phyloP scores from a whole-genome alignment of 2,797 vertebrate genomes.

The Yasuhikotakia modesta region DNA sequence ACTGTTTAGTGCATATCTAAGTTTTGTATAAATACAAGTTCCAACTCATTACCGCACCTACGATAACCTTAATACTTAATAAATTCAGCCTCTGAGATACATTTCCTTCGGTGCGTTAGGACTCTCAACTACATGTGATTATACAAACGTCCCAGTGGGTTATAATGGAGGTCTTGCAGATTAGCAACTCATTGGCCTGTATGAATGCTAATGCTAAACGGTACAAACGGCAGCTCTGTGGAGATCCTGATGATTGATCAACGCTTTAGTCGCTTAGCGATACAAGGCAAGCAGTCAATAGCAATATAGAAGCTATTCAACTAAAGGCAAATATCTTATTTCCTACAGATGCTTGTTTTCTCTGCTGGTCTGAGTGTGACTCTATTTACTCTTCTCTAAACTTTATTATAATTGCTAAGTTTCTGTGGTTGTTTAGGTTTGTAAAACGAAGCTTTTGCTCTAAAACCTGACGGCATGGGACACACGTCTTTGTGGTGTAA shows the following conservation, averaged over 20 bases:
- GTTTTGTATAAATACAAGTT: slow-evolving; percentile 19
- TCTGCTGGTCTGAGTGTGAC: background rate
- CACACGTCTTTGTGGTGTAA: too few species aligned
- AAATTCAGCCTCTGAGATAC: slow-evolving; percentile 23
- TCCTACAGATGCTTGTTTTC: background rate
- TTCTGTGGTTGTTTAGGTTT: background rate
- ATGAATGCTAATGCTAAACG: slow-evolving; percentile 47
- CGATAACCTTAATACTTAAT: slow-evolving; percentile 18
- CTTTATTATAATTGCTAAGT: slow-evolving; percentile 1
- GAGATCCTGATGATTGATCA: slow-evolving; percentile 21
- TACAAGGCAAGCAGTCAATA: slow-evolving; percentile 30
- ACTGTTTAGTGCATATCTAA: background rate
- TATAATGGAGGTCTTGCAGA: slow-evolving; percentile 32
- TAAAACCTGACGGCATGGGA: too few species aligned
- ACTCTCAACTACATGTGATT: slow-evolving; percentile 50
- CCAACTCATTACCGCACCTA: slow-evolving; percentile 11
- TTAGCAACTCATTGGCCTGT: slow-evolving; percentile 32
- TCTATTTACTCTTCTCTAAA: slow-evolving; percentile 1
- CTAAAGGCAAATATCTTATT: slow-evolving; percentile 18
- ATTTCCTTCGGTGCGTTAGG: slow-evolving; percentile 23
- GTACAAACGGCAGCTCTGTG: slow-evolving; percentile 1
- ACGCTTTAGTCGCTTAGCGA: slow-evolving; percentile 8
- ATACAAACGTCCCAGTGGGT: slow-evolving; percentile 30
- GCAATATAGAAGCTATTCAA: slow-evolving; percentile 9
- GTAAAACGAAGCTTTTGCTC: too few species aligned